phyloP scores from a whole-genome alignment of 1,140 invertebrate genomes.

The Scaptomyza hsui region DNA sequence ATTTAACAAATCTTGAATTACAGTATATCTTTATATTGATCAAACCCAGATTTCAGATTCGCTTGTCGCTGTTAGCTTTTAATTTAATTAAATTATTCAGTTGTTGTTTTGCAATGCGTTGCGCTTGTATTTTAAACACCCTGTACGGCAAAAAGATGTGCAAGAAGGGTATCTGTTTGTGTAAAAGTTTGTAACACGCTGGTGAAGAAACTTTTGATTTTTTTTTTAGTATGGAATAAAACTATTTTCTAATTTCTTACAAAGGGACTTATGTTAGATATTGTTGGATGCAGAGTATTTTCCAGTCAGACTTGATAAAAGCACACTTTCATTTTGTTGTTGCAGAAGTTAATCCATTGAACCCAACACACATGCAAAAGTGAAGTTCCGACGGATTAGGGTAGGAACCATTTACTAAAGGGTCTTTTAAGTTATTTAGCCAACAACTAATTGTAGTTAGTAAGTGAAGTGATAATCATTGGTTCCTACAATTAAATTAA shows the following conservation, averaged over 20 bases:
- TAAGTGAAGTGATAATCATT: conserved; percentile 28
- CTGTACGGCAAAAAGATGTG: neutral
- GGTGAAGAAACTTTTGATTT: too few relatives aligned
- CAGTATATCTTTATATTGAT: neutral
- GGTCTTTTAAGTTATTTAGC: conserved; percentile 21
- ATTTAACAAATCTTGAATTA: too few relatives aligned
- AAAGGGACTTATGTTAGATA: too few relatives aligned
- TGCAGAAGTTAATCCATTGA: conserved; percentile 5
- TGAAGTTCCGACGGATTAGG: neutral
- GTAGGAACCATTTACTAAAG: neutral
- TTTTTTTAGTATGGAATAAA: too few relatives aligned
- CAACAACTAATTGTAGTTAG: conserved; percentile 28
- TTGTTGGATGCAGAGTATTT: too few relatives aligned
- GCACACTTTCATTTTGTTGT: neutral
- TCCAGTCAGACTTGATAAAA: too few relatives aligned
- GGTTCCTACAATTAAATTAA: conserved; percentile 38
- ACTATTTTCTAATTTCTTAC: too few relatives aligned
- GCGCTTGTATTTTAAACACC: neutral
- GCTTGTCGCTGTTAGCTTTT: conserved; percentile 26
- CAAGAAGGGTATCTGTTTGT: too few relatives aligned
- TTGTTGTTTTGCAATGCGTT: conserved; percentile 26
- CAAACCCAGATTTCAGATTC: conserved; percentile 2
- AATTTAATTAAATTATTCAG: conserved; percentile 77
- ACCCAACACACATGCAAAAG: too few relatives aligned
- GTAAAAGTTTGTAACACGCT: too few relatives aligned